phyloP scores from a whole-genome alignment of 2,888 invertebrate species.

The Tetragnatha montana region DNA sequence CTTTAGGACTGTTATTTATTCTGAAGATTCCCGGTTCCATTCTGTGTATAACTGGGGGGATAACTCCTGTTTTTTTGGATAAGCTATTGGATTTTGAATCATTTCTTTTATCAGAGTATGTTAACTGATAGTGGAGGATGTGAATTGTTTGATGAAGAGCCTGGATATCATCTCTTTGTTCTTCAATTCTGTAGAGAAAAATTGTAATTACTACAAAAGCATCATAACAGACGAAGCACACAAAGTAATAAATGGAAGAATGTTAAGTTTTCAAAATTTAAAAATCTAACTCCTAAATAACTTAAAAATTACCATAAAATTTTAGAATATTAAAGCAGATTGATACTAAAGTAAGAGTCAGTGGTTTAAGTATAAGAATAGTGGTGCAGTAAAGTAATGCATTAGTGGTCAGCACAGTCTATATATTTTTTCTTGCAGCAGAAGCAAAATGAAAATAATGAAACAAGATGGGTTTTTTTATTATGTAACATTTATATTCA shows the following conservation, averaged over 20 bases:
- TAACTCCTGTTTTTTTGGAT: neutral
- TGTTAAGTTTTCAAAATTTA: too few relatives aligned
- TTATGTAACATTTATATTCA: too few relatives aligned
- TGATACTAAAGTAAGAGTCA: neutral
- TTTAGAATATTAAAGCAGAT: too few relatives aligned
- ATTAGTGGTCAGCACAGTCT: neutral
- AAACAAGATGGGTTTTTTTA: too few relatives aligned
- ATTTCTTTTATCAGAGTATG: conserved; percentile 18
- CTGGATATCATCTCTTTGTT: conserved; percentile 60
- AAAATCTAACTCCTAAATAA: too few relatives aligned
- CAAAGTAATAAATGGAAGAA: too few relatives aligned
- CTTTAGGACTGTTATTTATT: conserved; percentile 8
- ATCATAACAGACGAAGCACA: too few relatives aligned
- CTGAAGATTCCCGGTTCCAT: conserved; percentile 17
- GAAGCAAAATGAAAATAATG: neutral
- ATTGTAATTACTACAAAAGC: neutral
- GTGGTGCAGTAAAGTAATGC: neutral
- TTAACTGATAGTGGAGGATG: conserved; percentile 56
- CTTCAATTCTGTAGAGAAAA: conserved; percentile 49
- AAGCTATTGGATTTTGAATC: conserved; percentile 20
- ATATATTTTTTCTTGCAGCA: neutral
- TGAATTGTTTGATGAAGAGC: conserved; percentile 59
- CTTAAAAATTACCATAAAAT: too few relatives aligned
- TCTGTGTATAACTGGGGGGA: neutral
- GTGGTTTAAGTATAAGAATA: neutral